Evolutionary conservation across 2,113 vertebrate genomes (phyloP).

Genomic region (Neodon shergylaensis): DNA sequence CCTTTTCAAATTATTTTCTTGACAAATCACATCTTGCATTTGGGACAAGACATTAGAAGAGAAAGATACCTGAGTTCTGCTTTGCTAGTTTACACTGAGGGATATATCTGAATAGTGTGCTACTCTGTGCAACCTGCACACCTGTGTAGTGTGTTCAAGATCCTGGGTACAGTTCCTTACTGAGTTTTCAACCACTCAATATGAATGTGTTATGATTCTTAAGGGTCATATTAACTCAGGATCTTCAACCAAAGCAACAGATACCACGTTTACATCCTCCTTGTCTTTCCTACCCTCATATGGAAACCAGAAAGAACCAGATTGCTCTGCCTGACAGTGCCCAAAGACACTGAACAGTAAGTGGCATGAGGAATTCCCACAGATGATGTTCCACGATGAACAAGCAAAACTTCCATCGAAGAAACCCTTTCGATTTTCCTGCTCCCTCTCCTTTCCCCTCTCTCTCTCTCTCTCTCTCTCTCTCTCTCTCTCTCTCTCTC

Average conservation of each 20-base stretch:
- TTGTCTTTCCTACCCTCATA: neutral
- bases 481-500: too few species aligned
- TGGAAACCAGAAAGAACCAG: neutral
- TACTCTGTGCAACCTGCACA: neutral
- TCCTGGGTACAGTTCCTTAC: neutral
- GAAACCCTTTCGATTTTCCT: neutral
- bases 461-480: too few species aligned
- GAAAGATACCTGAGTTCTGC: constrained; percentile 43
- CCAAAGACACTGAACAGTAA: neutral
- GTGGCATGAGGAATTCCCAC: neutral
- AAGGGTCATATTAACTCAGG: constrained; percentile 63
- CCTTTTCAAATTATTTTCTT: neutral
- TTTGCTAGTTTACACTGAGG: constrained; percentile 51
- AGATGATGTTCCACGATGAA: neutral
- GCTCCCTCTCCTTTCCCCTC: neutral
- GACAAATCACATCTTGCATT: neutral
- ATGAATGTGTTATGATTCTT: constrained; percentile 61
- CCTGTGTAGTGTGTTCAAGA: too few species aligned
- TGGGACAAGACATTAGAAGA: neutral
- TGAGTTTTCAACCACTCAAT: constrained; percentile 71
- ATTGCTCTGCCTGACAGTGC: neutral
- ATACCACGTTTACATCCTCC: neutral
- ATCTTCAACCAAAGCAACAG: constrained; percentile 54
- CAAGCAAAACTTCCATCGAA: neutral
- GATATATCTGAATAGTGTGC: too few species aligned